Base-by-base conservation (phyloP, 2,888 invertebrate genomes). In the Unio pictorum region DNA sequence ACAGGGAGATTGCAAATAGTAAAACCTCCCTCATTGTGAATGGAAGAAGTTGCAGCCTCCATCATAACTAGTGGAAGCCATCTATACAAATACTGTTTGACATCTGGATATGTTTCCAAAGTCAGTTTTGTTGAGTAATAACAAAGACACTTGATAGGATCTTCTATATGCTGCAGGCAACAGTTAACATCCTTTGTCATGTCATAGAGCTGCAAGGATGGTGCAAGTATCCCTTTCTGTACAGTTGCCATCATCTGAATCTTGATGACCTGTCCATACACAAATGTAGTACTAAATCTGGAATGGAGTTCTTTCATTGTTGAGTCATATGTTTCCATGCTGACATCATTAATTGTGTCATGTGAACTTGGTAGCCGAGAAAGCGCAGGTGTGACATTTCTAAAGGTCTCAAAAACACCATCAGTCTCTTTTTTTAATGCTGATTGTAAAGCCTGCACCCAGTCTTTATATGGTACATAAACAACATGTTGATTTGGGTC, bases 21-120 rank as follows among this genome's bases (percentile, higher is more conserved):
- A 20, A 68, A 72, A 6, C 74, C 72, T 66, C 77, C 75, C 61
- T 77, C 80, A 64, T 72, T 74, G 0, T 54, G 61, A 6, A 77
- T 76, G 23, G 79, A 68, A 20, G 71, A 68, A 7, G 69, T 65
- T 11, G 81, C 84, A 23, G 81, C 74, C 67, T 84, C 81, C 84
- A 84, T 84, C 55, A 76, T 69, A 8, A 81, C 68, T 11, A 84
- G 60, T 1, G 82, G 82, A 55, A 78, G 54, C 84, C 84, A 83
- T n/a, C 69, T 72, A 17, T 71, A 68, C 1, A 78, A 26, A 65
- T 82, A 82, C 6, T 72, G 59, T 8, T 64, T 61, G 2, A 72
- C 57, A 28, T 57, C 61, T 1, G 61, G 28, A 60, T 79, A 80
- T 17, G 26, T 54, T 15, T 68, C 61, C 20, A 68, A 68, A 20